Evolutionary conservation across 2,888 invertebrate genomes (phyloP).

Genomic region (Melikaiella ostensackeni): DNA sequence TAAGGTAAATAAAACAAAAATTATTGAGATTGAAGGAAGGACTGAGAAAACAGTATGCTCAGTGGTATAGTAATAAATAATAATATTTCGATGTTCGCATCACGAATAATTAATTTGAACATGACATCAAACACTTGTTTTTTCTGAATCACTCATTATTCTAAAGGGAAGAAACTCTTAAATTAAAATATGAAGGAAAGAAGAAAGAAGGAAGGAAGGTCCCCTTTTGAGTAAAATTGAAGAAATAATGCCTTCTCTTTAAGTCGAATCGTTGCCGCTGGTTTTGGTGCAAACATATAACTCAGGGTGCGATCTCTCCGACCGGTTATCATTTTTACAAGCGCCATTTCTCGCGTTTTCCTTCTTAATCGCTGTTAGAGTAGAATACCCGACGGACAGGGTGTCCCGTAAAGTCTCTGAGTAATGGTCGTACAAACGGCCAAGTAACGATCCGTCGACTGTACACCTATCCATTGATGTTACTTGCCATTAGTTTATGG

Average conservation of each 20-base stretch:
- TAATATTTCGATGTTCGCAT: no score
- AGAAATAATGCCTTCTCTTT: constrained; percentile 51
- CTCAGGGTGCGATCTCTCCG: constrained; percentile 51
- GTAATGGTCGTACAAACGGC: constrained; percentile 50
- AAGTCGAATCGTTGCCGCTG: constrained; percentile 53
- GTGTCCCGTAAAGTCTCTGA: constrained; percentile 52
- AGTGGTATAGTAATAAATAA: no score
- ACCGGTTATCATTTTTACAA: constrained; percentile 56
- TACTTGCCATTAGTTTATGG: constrained; percentile 49
- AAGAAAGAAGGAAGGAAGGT: constrained; percentile 16
- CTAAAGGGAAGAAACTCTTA: no score
- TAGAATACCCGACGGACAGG: constrained; percentile 48
- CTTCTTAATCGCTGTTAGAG: constrained; percentile 50
- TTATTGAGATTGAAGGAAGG: no score
- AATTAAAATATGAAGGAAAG: neutral
- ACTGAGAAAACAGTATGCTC: no score
- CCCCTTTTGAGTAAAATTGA: constrained; percentile 52
- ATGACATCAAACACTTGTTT: no score
- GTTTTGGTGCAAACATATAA: constrained; percentile 56
- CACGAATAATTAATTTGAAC: no score
- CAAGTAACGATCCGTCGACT: constrained; percentile 49
- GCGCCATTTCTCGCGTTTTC: constrained; percentile 55
- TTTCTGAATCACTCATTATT: no score
- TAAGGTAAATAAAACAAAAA: no score
- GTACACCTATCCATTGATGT: constrained; percentile 46